These are phyloP conservation scores for Dasyornis broadbenti DNA, from an alignment of 2,113 vertebrate species.

Conservation along the genomic window DNA sequence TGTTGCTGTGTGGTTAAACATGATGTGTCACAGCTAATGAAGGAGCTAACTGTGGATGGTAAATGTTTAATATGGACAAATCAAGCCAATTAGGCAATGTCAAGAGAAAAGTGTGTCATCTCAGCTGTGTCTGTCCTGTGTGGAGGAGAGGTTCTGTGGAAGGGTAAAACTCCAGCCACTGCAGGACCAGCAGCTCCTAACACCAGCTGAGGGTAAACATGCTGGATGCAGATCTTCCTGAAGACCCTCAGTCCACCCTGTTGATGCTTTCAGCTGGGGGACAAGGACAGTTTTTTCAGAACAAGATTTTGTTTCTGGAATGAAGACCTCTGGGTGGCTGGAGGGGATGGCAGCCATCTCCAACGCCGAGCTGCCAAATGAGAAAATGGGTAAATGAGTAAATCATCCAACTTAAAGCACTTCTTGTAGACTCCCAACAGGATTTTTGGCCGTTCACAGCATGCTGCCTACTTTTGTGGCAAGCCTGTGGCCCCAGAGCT, in stretches of 20 bases:
- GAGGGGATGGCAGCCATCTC: neutral
- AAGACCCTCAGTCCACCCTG: neutral
- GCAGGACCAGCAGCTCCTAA: neutral
- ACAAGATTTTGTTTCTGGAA: neutral
- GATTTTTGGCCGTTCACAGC: neutral
- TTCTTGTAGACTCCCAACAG: neutral
- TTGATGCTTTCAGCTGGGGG: neutral
- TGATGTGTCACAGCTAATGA: neutral
- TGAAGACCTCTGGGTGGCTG: neutral
- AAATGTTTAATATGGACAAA: neutral
- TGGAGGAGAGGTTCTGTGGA: neutral
- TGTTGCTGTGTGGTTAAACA: neutral
- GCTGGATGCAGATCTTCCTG: neutral
- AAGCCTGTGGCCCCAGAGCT: neutral
- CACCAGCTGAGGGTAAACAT: neutral
- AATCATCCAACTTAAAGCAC: neutral
- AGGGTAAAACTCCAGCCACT: neutral
- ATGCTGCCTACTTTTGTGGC: neutral
- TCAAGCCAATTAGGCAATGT: neutral
- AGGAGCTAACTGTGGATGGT: neutral
- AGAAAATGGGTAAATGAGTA: neutral
- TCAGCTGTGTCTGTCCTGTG: neutral
- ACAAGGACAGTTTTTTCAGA: neutral
- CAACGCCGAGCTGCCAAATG: rapidly evolving
- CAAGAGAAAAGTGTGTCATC: neutral